Base-by-base conservation (phyloP, 2,113 vertebrate genomes). In the Prinia subflava region DNA sequence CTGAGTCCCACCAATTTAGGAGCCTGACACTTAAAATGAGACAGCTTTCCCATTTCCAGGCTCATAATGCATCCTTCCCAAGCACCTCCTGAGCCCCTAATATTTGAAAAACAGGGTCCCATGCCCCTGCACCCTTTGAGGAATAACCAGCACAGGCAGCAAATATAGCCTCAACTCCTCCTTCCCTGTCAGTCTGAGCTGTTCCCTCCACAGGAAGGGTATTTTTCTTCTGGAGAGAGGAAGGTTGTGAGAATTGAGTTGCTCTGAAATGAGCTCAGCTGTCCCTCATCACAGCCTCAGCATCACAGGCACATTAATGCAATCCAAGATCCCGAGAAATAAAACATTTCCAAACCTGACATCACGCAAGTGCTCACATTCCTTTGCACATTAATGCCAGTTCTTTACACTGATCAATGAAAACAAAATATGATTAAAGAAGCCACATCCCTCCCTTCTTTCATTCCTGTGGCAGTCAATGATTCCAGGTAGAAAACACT, bases 151-250 rank as follows among this genome's bases (percentile, higher is more conserved):
- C 47, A 31, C 57, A 86, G 46, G 15, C 67, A 87, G 83, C 16
- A 62, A 47, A 62, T 6, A 13, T 31, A 47, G 50, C 47, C 62
- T 44, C 74, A 75, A 47, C 28, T 70, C 37, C 16, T 49, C 79
- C 83, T 60, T n/a, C 71, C 82, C 56, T 14, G 12, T 8, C 15
- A 46, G 13, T 35, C 63, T 65, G 85, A 87, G 82, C 21, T 83
- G 28, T 15, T 37, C 46, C 42, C 57, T 73, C 22, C 1, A 3
- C 0, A 0, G 28, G 31, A 2, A 87, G 65, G 44, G 16, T 37
- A 20, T 67, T 75, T 81, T 85, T 42, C 42, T 87, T 71, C 65
- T 59, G 33, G 65, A 50, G 28, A 75, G 83, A 85, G 64, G 41
- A 77, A 62, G 30, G 41, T 47, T 47, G 33, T 46, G 75, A 85